phyloP scores from a whole-genome alignment of 1,140 invertebrate species.

The Caenorhabditis latens region DNA sequence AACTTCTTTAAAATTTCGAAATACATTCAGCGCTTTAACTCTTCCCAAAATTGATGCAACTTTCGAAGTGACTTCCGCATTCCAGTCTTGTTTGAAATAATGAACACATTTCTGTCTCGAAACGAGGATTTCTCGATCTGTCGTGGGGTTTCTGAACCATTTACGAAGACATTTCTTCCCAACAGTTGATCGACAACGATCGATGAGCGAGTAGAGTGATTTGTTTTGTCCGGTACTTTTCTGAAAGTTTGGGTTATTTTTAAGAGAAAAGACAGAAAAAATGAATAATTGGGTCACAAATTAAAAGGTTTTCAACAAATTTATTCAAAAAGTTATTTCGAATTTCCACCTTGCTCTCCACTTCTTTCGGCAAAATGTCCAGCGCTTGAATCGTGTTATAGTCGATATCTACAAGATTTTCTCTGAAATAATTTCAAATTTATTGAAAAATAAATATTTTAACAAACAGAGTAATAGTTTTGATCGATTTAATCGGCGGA shows the following conservation, averaged over 20 bases:
- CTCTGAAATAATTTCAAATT: slow-evolving; percentile 53
- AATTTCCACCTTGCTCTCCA: slow-evolving; percentile 16
- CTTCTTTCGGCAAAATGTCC: slow-evolving; percentile 58
- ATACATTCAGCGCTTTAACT: slow-evolving; percentile 29
- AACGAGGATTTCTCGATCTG: slow-evolving; percentile 67
- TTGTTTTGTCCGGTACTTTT: slow-evolving; percentile 1
- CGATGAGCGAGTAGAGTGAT: slow-evolving; percentile 55
- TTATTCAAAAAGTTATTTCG: not conserved
- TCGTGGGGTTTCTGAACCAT: slow-evolving; percentile 73
- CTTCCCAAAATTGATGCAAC: slow-evolving; percentile 20
- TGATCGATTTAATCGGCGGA: slow-evolving; percentile 63
- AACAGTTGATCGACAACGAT: slow-evolving; percentile 60
- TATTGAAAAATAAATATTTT: not conserved
- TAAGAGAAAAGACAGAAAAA: too few species aligned
- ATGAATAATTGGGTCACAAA: not conserved
- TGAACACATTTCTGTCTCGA: slow-evolving; percentile 71
- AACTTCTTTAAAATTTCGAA: not conserved
- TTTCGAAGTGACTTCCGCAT: slow-evolving; percentile 45
- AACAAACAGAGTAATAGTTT: slow-evolving; percentile 61
- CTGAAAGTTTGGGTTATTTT: not conserved
- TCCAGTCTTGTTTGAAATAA: slow-evolving; percentile 70
- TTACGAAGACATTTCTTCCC: slow-evolving; percentile 66
- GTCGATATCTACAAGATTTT: slow-evolving; percentile 67
- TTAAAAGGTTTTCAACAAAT: not conserved
- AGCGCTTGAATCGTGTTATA: slow-evolving; percentile 61